These are phyloP conservation scores for Eulithis testata DNA, from an alignment of 2,888 invertebrate genomes.

Conservation along the genomic window DNA sequence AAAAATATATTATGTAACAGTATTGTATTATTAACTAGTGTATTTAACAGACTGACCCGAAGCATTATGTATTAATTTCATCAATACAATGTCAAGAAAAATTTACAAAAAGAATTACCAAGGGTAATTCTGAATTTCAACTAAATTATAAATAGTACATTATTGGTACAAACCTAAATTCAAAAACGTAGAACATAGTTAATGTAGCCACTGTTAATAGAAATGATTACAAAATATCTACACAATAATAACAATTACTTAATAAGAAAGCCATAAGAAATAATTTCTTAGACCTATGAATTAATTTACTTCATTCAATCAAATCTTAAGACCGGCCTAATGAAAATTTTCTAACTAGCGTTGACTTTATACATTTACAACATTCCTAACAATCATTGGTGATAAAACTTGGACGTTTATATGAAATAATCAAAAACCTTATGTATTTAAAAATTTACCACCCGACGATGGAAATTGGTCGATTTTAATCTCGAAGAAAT, in stretches of 20 bases:
- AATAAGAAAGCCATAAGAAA: conserved; percentile 29
- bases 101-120: conserved; percentile 51
- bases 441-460: conserved; percentile 51
- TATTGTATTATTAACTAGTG: conserved; percentile 72
- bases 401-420: conserved; percentile 61
- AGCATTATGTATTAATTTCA: conserved; percentile 44
- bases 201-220: conserved; percentile 30
- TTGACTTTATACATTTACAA: conserved; percentile 53
- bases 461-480: conserved; percentile 57
- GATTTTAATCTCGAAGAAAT: conserved; percentile 59
- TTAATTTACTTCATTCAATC: conserved; percentile 31
- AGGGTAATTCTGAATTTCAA: conserved; percentile 44
- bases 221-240: conserved; percentile 33
- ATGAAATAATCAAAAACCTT: conserved; percentile 53
- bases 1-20: conserved; percentile 79
- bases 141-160: conserved; percentile 10
- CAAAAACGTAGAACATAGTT: conserved; percentile 51
- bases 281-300: conserved; percentile 32
- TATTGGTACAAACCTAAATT: conserved; percentile 39
- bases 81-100: conserved; percentile 40
- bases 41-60: conserved; percentile 58
- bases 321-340: conserved; percentile 45
- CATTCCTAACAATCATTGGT: conserved; percentile 52
- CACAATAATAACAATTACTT: conserved; percentile 25
- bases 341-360: conserved; percentile 71